These are phyloP conservation scores for Seladonia tumulorum DNA, from an alignment of 2,888 invertebrate species.

Conservation along the genomic window DNA sequence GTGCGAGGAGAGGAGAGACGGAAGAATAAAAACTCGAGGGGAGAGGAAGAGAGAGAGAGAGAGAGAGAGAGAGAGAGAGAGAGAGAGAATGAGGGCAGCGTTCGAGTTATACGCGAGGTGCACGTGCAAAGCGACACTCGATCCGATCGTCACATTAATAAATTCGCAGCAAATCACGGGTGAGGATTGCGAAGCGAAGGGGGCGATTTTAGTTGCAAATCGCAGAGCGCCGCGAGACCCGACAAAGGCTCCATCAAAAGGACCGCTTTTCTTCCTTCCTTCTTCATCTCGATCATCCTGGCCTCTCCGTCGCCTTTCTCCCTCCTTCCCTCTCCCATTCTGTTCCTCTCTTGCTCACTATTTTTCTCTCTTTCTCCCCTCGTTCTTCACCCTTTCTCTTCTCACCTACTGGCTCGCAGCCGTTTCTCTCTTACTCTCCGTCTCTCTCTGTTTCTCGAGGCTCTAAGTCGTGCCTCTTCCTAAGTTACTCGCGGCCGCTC, in stretches of 20 bases:
- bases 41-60: neutral
- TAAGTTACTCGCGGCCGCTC: conserved; percentile 50
- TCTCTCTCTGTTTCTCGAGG: conserved; percentile 1
- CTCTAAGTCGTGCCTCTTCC: conserved; percentile 39
- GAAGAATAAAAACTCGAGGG: neutral
- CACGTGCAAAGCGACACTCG: conserved; percentile 34
- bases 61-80: neutral
- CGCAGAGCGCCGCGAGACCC: conserved; percentile 83
- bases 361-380: conserved; percentile 23
- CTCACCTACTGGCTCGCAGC: conserved; percentile 21
- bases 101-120: conserved; percentile 8
- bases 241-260: conserved; percentile 82
- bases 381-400: conserved; percentile 36
- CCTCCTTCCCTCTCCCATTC: conserved; percentile 20
- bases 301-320: conserved; percentile 21
- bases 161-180: conserved; percentile 82
- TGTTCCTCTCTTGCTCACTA: conserved; percentile 22
- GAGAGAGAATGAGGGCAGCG: too few species aligned
- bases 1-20: neutral
- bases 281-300: conserved; percentile 30
- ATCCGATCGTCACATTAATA: conserved; percentile 80
- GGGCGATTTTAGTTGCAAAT: conserved; percentile 84
- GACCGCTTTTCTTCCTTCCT: conserved; percentile 74
- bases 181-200: conserved; percentile 66
- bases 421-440: conserved; percentile 27